A percentile compares a stretch with the other conserved stretches of the same genome.
Evolutionary conservation across 2,888 invertebrate species (phyloP).

Genomic region (Synanthedon myopaeformis): DNA sequence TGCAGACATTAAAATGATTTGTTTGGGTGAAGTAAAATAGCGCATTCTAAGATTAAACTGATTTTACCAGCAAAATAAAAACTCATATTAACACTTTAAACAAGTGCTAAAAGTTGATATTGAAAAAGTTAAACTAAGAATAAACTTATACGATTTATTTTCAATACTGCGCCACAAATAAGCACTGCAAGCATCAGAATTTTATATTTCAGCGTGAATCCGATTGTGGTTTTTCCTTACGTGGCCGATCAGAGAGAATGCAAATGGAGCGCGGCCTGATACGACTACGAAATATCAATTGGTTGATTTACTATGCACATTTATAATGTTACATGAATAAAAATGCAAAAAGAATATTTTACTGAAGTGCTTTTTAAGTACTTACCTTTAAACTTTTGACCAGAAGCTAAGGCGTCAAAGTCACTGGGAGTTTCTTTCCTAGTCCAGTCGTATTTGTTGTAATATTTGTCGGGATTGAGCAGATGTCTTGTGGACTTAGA

Average conservation of each 20-base stretch:
- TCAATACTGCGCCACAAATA: no score
- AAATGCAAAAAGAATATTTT: neutral
- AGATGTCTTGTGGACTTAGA: conserved; percentile 86
- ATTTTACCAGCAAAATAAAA: no score
- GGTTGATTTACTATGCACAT: neutral
- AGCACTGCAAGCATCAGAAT: neutral
- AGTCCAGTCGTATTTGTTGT: conserved; percentile 71
- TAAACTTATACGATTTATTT: no score
- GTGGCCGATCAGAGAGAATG: neutral
- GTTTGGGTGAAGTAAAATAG: no score
- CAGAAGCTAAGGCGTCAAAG: conserved; percentile 46
- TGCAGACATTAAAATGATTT: no score
- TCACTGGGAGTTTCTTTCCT: conserved; percentile 65
- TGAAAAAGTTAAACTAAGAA: no score
- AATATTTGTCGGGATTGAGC: conserved; percentile 77
- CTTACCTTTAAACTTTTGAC: conserved; percentile 60
- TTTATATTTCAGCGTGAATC: neutral
- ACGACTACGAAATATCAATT: neutral
- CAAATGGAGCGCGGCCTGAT: neutral
- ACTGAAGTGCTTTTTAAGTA: no score
- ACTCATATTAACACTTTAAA: no score
- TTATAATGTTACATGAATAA: neutral
- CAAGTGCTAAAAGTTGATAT: no score
- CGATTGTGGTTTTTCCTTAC: neutral
- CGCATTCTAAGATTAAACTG: no score